Evolutionary conservation across 92 coral and sea anemone species (phyloP), one percentile per base, ranked within the genome.

Genomic region (Epizoanthus stellaris): DNA sequence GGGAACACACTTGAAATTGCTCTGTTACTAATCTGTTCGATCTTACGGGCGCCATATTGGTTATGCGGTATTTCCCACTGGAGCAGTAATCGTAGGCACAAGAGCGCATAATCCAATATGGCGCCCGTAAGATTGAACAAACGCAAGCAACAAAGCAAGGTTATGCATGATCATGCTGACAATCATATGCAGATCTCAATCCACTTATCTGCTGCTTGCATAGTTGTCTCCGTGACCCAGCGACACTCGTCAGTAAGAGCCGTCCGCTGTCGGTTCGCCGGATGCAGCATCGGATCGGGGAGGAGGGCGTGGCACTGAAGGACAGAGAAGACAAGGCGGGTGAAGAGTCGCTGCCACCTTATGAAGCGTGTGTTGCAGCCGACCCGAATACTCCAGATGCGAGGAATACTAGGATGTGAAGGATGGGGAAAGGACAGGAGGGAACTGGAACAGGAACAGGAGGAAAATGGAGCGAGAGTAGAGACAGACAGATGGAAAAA

Each of bases 201-300:
- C 10, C 56, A 12, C 54, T 49, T 49, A 49, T 72, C 34, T 72
- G 36, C 21, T 54, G 6, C 47, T 20, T 72, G 14, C 13, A 17
- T 54, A 77, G 82, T n/a, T 77, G 70, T 57, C 82, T 77, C n/a
- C 82, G 82, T 20, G 82, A 77, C 3, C 54, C 70, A 9, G 40
- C 82, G 30, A 62, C 82, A 6, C 59, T 77, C 43, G 52, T 62
- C 70, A 77, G 39, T 47, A 77, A 77, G 45, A 69, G 47, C 23
- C 70, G 82, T 77, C 49, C 70, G 82, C 47, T 69, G 82, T 23
- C 56, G 60, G 7, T 23, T 40, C 82, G 82, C 25, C 56, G 62
- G 3, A 10, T 60, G 58, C 70, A 39, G n/a, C 56, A 12, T 7
- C 62, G 8, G 12, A 69, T 59, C 25, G 82, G 82, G 4, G 25